These are phyloP conservation scores for Selene dorsalis DNA, from an alignment of 2,797 vertebrate genomes.

Conservation along the genomic window DNA sequence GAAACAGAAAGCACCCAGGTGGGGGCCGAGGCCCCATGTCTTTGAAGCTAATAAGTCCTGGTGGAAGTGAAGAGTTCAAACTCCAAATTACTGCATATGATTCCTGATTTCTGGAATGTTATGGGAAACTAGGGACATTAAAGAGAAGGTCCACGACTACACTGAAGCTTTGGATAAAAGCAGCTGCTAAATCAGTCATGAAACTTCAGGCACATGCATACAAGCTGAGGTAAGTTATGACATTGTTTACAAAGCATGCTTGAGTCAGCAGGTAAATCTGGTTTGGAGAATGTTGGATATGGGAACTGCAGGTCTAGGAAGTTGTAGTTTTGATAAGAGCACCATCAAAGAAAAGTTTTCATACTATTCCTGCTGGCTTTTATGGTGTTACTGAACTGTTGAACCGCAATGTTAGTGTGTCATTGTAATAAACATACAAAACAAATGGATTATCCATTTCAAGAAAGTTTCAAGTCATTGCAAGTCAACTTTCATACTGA, in stretches of 20 bases:
- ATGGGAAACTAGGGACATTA: background rate
- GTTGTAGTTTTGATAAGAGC: background rate
- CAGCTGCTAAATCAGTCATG: background rate
- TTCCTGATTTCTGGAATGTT: slow-evolving; percentile 9
- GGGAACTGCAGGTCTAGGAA: background rate
- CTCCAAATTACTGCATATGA: slow-evolving; percentile 8
- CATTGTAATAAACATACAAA: background rate
- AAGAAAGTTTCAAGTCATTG: background rate
- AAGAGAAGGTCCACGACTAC: background rate
- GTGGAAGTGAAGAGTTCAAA: slow-evolving; percentile 18
- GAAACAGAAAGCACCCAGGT: slow-evolving; percentile 43
- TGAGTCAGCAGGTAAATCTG: too few relatives aligned
- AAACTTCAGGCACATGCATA: background rate
- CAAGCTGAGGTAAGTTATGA: too few relatives aligned
- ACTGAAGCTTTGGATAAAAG: background rate
- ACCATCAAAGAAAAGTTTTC: background rate
- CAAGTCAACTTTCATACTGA: background rate
- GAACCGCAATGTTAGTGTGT: background rate
- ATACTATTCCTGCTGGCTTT: background rate
- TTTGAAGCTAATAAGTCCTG: slow-evolving; percentile 19
- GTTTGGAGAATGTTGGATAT: too few relatives aligned
- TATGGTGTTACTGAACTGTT: background rate
- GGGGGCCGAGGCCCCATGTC: slow-evolving; percentile 26
- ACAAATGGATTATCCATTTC: background rate
- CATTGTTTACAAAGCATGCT: too few relatives aligned